A percentile compares a stretch with the other conserved stretches of the same genome.
These are phyloP conservation scores for Calliphora vomitoria DNA, from an alignment of 2,888 invertebrate genomes.

Conservation along the genomic window DNA sequence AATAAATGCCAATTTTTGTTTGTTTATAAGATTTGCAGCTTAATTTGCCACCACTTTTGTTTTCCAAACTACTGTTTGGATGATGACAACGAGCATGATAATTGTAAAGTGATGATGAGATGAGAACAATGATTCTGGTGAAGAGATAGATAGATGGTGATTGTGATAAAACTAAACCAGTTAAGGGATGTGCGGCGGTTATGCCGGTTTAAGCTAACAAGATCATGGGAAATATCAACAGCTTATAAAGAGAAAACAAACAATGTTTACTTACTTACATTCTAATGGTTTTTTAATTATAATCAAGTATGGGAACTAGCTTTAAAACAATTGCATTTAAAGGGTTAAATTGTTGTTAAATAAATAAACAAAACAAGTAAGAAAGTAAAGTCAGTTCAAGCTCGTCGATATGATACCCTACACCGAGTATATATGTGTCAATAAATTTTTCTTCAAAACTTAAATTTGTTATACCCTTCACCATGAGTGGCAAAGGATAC, in stretches of 20 bases:
- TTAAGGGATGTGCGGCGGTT: slow-evolving; percentile 40
- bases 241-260: slow-evolving; percentile 48
- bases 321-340: background rate
- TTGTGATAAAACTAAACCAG: slow-evolving; percentile 41
- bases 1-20: slow-evolving; percentile 39
- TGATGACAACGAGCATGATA: background rate
- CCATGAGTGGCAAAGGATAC: too few species aligned
- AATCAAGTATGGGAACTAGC: slow-evolving; percentile 19
- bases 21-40: slow-evolving; percentile 54
- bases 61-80: background rate
- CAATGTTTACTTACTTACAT: background rate
- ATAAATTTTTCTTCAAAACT: too few species aligned
- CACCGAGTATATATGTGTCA: too few species aligned
- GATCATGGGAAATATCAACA: slow-evolving; percentile 69
- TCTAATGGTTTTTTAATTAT: slow-evolving; percentile 51
- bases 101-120: slow-evolving; percentile 9
- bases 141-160: slow-evolving; percentile 17
- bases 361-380: background rate
- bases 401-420: too few species aligned
- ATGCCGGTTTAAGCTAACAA: slow-evolving; percentile 13
- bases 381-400: too few species aligned
- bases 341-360: slow-evolving; percentile 20
- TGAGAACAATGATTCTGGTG: background rate
- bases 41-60: slow-evolving; percentile 56
- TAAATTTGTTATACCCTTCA: too few species aligned